These are phyloP conservation scores for Sphecodes monilicornis DNA, from an alignment of 2,888 invertebrate species.

Conservation along the genomic window DNA sequence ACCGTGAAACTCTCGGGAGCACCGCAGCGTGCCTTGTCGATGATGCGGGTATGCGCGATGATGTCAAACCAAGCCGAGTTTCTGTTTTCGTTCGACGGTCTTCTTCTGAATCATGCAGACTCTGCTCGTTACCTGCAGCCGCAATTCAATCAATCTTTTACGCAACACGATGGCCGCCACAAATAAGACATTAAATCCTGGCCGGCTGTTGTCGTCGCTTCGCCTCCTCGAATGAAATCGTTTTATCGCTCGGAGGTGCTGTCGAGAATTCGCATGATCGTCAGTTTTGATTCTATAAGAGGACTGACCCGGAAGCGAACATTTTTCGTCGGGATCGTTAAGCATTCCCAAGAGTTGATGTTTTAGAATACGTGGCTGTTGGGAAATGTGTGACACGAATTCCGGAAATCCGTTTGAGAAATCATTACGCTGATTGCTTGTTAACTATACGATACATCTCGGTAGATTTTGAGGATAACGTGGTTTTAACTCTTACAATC, in stretches of 20 bases:
- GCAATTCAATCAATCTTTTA: neutral
- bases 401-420: neutral
- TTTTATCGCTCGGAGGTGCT: neutral
- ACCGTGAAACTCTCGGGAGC: constrained; percentile 15
- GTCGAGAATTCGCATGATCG: neutral
- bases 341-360: neutral
- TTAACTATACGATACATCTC: neutral
- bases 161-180: neutral
- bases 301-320: neutral
- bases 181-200: neutral
- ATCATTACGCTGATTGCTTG: neutral
- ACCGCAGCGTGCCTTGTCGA: neutral
- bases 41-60: constrained; percentile 28
- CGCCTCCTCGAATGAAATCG: neutral
- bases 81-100: constrained; percentile 19
- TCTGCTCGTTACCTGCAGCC: neutral
- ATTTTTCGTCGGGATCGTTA: neutral
- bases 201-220: neutral
- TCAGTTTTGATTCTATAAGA: neutral
- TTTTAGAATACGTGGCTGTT: neutral
- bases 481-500: neutral
- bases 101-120: constrained; percentile 32
- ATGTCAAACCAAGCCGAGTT: constrained; percentile 33
- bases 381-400: neutral
- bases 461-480: neutral